Percentiles rank a stretch among this genome's conserved stretches.
Conservation (phyloP, 2,113 vertebrate species). For the Gallinago paraguaiae region DNA sequence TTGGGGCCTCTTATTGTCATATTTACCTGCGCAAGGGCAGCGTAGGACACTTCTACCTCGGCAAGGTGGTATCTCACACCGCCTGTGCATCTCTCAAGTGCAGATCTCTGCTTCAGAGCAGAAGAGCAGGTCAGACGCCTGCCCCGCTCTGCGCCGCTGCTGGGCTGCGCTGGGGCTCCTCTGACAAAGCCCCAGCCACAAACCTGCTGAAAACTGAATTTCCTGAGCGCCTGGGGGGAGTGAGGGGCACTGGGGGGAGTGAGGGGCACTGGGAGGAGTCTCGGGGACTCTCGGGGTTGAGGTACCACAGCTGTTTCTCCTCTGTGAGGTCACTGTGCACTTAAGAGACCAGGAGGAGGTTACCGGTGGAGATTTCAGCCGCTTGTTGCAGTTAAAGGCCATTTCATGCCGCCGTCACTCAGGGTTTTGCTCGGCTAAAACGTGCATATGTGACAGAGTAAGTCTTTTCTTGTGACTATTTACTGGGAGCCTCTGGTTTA, state of each 20-base stretch:
- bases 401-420: neutral
- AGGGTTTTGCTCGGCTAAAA: neutral
- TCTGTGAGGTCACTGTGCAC: neutral
- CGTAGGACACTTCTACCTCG: fast-evolving
- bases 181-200: neutral
- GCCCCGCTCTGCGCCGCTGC: neutral
- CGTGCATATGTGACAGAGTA: fast-evolving
- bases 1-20: fast-evolving
- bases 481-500: neutral
- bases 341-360: neutral
- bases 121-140: neutral
- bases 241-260: neutral
- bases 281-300: neutral
- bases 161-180: neutral
- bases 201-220: neutral
- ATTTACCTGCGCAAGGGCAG: neutral
- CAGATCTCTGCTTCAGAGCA: neutral
- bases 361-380: fast-evolving
- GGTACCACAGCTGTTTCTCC: neutral
- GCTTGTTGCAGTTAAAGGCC: neutral
- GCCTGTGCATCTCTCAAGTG: neutral
- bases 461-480: neutral
- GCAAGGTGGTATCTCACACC: neutral
- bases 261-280: neutral
- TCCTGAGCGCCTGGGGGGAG: neutral